Evolutionary conservation across 2,797 vertebrate species (phyloP), one percentile per base, ranked within the genome.

Genomic region (Typhlichthys subterraneus): DNA sequence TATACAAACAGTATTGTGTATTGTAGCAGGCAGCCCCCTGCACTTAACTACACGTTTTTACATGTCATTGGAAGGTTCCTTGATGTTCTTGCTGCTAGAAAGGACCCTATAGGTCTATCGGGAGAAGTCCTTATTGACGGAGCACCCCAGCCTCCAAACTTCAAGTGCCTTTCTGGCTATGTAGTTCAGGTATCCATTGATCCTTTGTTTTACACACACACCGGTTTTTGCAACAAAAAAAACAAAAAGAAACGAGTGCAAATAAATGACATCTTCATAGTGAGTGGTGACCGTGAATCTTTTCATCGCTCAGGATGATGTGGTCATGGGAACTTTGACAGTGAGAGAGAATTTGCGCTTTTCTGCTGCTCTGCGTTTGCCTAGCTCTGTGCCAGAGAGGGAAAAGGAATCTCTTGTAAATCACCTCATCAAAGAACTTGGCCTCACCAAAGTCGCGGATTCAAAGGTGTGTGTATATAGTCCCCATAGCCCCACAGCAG

Each of bases 341-440:
- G 95, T 99, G 61, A 93, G 94, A 85, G 96, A 99, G 85, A 99
- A 99, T 58, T 76, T 99, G n/a, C 85, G 92, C 49, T 99, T 99
- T 76, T 99, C 97, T 0, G 97, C 97, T 3, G 96, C 95, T 0
- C 93, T 99, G 15, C 93, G 97, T 3, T 90, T 99, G 60, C 93
- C 96, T 1, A 89, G 77, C 14, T 87, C 92, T 0, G 91, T 97
- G 79, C 84, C 59, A 1, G 88, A 91, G 52, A 67, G 31, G 0
- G 97, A 98, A 65, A 98, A 95, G 72, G 91, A 94, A 10, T 87
- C 91, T n/a, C 90, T 93, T 15, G 93, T 99, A 38, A 89, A 92
- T 73, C 86, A 82, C 63, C 88, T 99, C 69, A 91, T 99, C 67
- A 85, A 84, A 63, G 95, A 98, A n/a, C 88, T 99, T 58, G 95